These are phyloP conservation scores for Varanus komodoensis DNA, from an alignment of 2,113 vertebrate species.

Conservation along the genomic window DNA sequence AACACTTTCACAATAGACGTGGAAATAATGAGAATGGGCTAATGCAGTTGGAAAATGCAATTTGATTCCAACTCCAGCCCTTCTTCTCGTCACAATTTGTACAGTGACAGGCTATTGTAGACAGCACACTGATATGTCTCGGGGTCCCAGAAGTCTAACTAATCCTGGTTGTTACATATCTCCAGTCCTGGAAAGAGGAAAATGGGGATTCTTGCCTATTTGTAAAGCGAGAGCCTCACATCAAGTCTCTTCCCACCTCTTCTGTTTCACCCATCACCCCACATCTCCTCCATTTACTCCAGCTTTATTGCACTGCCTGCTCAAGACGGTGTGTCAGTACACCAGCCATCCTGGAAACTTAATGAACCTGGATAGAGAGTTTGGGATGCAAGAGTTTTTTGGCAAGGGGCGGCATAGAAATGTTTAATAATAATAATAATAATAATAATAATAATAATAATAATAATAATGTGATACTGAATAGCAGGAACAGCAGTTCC, in stretches of 20 bases:
- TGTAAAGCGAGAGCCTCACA: neutral
- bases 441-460: too few species aligned
- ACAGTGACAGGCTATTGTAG: neutral
- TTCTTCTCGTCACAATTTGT: neutral
- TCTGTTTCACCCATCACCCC: too few species aligned
- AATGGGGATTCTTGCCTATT: neutral
- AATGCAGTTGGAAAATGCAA: neutral
- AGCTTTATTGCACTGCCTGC: neutral
- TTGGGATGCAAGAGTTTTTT: too few species aligned
- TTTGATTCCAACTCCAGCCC: neutral
- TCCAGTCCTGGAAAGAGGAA: neutral
- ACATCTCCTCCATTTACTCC: neutral
- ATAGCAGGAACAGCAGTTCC: neutral
- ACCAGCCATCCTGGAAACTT: neutral
- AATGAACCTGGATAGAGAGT: neutral
- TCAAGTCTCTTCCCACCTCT: neutral
- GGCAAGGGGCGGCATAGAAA: too few species aligned
- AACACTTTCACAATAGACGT: neutral
- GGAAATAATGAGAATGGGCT: conserved; percentile 1
- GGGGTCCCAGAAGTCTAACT: conserved; percentile 30
- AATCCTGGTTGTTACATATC: accelerated
- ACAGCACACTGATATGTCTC: neutral
- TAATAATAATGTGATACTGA: too few species aligned
- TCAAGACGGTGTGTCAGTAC: neutral
- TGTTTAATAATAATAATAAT: too few species aligned